Evolutionary conservation across 1,140 invertebrate genomes (phyloP), one percentile per base, ranked within the genome.

Genomic region (Drosophila arawakana): DNA sequence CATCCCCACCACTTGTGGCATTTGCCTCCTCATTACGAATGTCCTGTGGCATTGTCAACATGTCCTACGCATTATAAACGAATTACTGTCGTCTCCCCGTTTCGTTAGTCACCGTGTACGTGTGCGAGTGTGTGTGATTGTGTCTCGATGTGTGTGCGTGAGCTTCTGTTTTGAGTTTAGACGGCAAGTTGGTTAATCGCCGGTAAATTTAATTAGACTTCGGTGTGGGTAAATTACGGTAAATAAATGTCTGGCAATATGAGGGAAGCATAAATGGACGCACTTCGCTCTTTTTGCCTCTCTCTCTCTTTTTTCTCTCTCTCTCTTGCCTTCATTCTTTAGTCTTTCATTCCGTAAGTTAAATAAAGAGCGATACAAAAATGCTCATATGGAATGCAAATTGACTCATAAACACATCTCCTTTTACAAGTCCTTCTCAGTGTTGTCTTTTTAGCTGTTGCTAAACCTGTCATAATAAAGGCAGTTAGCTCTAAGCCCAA

Each of bases 51-150:
- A 88, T 88, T 91, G 88, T 91, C 83, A 81, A 89, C 89, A 91
- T 91, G 83, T 91, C 88, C 89, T 91, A 78, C 83, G 89, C 89
- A 91, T 91, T 91, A 91, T 91, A 91, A 91, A 91, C 89, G 89
- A 91, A 91, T 91, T 91, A 91, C 83, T 81, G 81, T 77, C 81
- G 72, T 90, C 81, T 84, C 39, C 30, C 61, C 60, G 50, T 13
- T 66, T 35, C 71, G 44, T 52, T 52, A 46, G 49, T 44, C 39
- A 34, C 35, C 43, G 18, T 15, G 15, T 30, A 5, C 35, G 65
- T 67, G 55, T 59, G 60, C 21, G 35, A 13, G 55, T 47, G 8
- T 49, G 65, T 67, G 55, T 59, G 60, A 21, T 25, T 18, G 55
- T 47, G 8, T 49, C 44, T 46, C 44, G 66, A 49, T 58, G 54